Evolutionary conservation across 1,140 invertebrate genomes (phyloP), one percentile per base, ranked within the genome.

Genomic region (Heterodera schachtii): DNA sequence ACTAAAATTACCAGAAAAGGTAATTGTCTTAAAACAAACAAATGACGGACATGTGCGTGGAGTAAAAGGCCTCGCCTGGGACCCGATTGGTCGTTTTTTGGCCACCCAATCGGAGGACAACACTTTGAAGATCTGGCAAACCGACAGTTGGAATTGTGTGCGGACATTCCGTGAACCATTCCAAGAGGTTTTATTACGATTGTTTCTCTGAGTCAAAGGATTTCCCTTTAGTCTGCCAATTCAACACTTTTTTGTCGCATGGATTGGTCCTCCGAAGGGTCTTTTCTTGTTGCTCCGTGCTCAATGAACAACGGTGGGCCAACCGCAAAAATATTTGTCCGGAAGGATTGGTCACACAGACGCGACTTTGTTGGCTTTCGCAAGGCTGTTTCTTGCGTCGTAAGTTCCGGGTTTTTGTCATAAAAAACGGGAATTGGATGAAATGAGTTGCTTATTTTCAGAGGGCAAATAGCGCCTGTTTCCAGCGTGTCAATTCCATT

Each of bases 261-360:
- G 76, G 81, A 79, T 73, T 82, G 81, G 81, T 82, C 81, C 46
- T 69, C 81, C 11, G 75, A 82, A 47, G 81, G 81, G 21, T 78
- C 79, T 41, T 80, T 67, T 46, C 21, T 82, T 8, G 70, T 82
- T 16, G 75, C 75, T 3, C 75, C 81, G 52, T 79, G 81, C 71
- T 76, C 76, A 41, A 80, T 79, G 76, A 82, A 82, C 64, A 82
- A 80, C 47, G 76, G 69, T 13, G 81, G 66, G 0, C 81, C 81
- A 69, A 82, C 76, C 44, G 81, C 81, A 2, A 79, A 77, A 82
- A 80, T 82, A 57, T 73, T 82, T 71, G 9, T 46, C 8, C 44
- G 81, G 3, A 82, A 81, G 43, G 76, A 82, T 80, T 82, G 81
- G 81, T 57, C 81, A 31, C 73, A 57, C 66, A 16, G 47, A 46